Conservation (phyloP, 1,140 invertebrate genomes). For the Tetranychus urticae region DNA sequence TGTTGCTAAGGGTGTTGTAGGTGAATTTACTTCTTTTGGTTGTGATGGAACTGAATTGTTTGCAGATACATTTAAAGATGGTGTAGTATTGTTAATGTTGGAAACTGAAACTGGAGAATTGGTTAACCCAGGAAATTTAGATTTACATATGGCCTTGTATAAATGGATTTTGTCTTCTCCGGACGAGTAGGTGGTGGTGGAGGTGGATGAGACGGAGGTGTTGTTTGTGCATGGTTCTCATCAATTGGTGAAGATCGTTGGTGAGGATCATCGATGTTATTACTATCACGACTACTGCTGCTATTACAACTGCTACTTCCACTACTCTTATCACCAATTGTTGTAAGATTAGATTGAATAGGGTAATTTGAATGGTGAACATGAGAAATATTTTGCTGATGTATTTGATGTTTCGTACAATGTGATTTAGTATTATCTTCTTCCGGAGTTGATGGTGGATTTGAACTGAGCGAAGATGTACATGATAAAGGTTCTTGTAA, state of each 20-base stretch:
- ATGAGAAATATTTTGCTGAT: slow-evolving; percentile 22
- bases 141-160: slow-evolving; percentile 5
- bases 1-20: no score
- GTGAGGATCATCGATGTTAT: background rate
- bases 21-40: no score
- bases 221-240: background rate
- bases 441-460: slow-evolving; percentile 22
- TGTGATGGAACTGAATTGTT: no score
- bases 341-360: background rate
- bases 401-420: slow-evolving; percentile 19
- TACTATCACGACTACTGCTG: background rate
- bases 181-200: slow-evolving; percentile 75
- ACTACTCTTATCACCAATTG: background rate
- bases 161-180: slow-evolving; percentile 88
- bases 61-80: no score
- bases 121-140: no score
- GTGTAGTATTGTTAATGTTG: no score
- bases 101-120: no score
- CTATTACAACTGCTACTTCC: background rate
- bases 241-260: background rate
- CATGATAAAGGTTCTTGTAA: background rate
- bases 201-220: slow-evolving; percentile 22
- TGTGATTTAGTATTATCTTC: slow-evolving; percentile 32
- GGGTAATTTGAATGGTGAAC: background rate
- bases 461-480: slow-evolving; percentile 4